Conservation (phyloP, 35 echinoderm and acorn worm genomes). For the Anneissia japonica region DNA sequence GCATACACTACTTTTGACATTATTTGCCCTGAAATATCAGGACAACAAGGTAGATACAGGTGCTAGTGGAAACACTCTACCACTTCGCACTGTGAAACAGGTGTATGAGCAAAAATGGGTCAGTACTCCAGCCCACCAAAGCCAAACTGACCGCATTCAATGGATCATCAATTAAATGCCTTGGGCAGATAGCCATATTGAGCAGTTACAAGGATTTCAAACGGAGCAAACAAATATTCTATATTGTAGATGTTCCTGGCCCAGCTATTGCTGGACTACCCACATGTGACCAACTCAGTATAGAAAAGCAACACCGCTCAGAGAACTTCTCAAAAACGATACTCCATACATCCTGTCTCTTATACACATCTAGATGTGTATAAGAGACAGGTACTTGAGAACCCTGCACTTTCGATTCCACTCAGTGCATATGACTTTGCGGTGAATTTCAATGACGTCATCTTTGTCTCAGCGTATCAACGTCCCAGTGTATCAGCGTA, state of each 20-base stretch:
- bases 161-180: neutral
- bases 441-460: too few relatives aligned
- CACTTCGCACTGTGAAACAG: neutral
- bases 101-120: constrained; percentile 16
- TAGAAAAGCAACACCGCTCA: too few relatives aligned
- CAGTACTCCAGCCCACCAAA: neutral
- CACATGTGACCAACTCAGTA: neutral
- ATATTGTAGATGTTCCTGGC: constrained; percentile 39
- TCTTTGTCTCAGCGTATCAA: too few relatives aligned
- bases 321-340: too few relatives aligned
- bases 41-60: constrained; percentile 30
- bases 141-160: constrained; percentile 14
- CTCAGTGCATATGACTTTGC: too few relatives aligned
- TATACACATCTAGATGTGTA: too few relatives aligned
- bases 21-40: constrained; percentile 13
- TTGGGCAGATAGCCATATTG: neutral
- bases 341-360: too few relatives aligned
- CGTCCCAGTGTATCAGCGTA: too few relatives aligned
- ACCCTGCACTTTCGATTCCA: too few relatives aligned
- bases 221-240: constrained; percentile 18
- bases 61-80: constrained; percentile 22
- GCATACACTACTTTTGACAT: constrained; percentile 35
- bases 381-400: too few relatives aligned
- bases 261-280: constrained; percentile 33
- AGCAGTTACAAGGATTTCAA: constrained; percentile 8